phyloP scores from a whole-genome alignment of 2,888 invertebrate genomes.

The Acrocera orbiculus region DNA sequence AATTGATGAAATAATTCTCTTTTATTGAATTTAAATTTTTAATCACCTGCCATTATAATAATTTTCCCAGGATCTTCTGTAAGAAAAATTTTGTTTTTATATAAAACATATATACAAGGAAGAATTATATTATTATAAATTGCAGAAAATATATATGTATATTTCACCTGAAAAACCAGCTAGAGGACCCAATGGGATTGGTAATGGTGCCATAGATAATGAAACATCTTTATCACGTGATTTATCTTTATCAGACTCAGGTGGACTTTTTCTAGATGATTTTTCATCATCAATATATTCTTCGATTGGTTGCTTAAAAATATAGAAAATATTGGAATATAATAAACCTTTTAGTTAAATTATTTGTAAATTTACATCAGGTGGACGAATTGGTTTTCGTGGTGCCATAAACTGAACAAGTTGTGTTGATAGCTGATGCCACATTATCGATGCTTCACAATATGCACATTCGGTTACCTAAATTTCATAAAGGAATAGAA shows the following conservation, averaged over 20 bases:
- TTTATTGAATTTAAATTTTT: no score
- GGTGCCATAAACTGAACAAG: constrained; percentile 66
- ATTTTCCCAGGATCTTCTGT: constrained; percentile 33
- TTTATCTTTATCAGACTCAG: constrained; percentile 49
- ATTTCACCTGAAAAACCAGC: constrained; percentile 31
- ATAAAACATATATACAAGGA: no score
- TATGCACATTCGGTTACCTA: constrained; percentile 58
- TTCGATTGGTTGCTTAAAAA: constrained; percentile 40
- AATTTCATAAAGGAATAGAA: not conserved
- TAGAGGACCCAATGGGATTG: constrained; percentile 30
- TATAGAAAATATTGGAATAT: not conserved
- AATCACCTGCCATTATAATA: constrained; percentile 34
- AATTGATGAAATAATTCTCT: no score
- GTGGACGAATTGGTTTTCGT: constrained; percentile 50
- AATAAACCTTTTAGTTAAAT: not conserved
- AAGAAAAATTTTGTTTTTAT: no score
- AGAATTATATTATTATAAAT: no score
- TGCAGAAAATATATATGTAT: no score
- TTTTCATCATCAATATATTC: constrained; percentile 48
- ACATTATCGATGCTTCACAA: constrained; percentile 85
- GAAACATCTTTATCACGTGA: constrained; percentile 41
- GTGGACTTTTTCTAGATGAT: constrained; percentile 46
- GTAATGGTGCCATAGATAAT: constrained; percentile 31
- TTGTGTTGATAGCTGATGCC: constrained; percentile 78
- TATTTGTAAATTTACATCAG: constrained; percentile 42